A percentile compares a stretch with the other conserved stretches of the same genome.
Conservation (phyloP, 2,888 invertebrate species). For the Pegoplata infirma region DNA sequence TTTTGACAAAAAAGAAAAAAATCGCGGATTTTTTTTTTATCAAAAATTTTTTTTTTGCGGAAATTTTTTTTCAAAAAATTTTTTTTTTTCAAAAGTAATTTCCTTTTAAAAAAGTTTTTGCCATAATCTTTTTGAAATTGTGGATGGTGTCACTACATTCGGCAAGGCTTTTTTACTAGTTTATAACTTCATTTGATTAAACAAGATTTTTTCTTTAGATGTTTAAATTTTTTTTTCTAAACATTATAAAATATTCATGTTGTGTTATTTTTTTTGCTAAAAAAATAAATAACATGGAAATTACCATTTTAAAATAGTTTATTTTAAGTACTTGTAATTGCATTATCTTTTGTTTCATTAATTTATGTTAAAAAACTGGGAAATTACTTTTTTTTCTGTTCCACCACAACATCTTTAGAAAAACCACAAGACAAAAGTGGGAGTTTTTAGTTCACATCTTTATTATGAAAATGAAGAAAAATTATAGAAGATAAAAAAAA, state of each 20-base stretch:
- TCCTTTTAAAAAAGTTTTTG: too few relatives aligned
- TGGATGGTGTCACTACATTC: too few relatives aligned
- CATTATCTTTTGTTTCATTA: slow-evolving; percentile 14
- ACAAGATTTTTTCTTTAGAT: not conserved
- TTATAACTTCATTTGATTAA: not conserved
- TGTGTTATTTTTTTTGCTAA: not conserved
- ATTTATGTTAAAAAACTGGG: slow-evolving; percentile 20
- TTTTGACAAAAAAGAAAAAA: too few relatives aligned
- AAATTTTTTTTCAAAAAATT: too few relatives aligned
- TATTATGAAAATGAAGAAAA: not conserved
- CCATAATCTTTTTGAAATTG: too few relatives aligned
- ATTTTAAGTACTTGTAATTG: slow-evolving; percentile 12
- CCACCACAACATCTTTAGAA: not conserved
- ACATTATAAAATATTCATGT: not conserved
- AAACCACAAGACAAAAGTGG: not conserved
- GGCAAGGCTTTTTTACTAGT: too few relatives aligned
- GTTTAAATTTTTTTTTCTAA: not conserved
- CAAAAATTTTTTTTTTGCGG: too few relatives aligned
- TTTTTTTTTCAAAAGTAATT: too few relatives aligned
- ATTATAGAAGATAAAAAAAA: not conserved
- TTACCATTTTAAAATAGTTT: not conserved
- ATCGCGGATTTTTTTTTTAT: too few relatives aligned
- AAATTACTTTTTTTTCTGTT: not conserved
- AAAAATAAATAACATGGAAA: not conserved
- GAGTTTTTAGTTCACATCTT: not conserved